Evolutionary conservation across 2,113 vertebrate species (phyloP), one percentile per base, ranked within the genome.

Genomic region (Microcebus jonahi): DNA sequence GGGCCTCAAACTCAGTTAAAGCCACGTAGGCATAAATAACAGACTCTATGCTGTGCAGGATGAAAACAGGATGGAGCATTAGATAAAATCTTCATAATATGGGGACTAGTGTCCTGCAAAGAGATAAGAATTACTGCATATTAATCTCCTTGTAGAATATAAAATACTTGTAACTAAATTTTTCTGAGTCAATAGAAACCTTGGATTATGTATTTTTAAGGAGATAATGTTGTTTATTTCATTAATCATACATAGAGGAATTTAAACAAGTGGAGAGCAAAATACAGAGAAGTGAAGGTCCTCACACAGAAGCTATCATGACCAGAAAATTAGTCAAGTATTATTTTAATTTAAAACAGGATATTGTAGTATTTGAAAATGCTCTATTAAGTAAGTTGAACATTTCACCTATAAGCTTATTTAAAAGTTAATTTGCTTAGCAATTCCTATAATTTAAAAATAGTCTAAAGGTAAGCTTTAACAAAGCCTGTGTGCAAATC

Each of bases 391-490:
- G 17, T 79, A 81, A n/a, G 1, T 36, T 83, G 42, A 45, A 9
- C n/a, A 59, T 90, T 55, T 70, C 7, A 70, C 39, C 31, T 90
- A 18, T 36, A 92, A 73, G n/a, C 5, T 85, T 73, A 79, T 89
- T 93, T 71, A 39, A 86, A 85, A 68, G 45, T 75, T 92, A 90
- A 75, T 88, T 93, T 91, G 12, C 27, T 94, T 67, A 90, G 42
- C 17, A 93, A 90, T 84, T 95, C 31, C 14, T 82, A 45, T 68
- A n/a, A 82, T 86, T 83, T 86, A 81, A 94, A 79, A 95, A 68
- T 90, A 90, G n/a, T 77, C 86, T 90, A 90, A 97, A 88, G 31
- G 17, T 90, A 42, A 96, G 23, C 7, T 92, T 92, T 88, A 94
- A 75, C 50, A 88, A 20, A 92, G 3, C 4, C 17, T 45, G 0